Percentiles rank a stretch among this genome's conserved stretches.
These are phyloP conservation scores for Acridotheres tristis DNA, from an alignment of 2,797 vertebrate species.

Conservation along the genomic window DNA sequence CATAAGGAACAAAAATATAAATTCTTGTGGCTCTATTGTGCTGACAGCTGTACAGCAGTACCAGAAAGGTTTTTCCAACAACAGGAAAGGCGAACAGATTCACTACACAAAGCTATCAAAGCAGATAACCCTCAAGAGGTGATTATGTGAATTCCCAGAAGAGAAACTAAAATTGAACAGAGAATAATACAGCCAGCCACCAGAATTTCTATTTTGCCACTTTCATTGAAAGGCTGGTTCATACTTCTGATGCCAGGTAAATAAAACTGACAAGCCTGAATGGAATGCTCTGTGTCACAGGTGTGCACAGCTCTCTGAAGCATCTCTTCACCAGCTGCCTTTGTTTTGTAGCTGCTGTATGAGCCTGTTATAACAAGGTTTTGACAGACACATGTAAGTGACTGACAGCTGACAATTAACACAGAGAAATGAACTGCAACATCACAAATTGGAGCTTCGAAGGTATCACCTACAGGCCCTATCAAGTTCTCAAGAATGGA, in stretches of 20 bases:
- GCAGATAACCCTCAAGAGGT: slow-evolving; percentile 6
- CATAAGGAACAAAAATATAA: neutral
- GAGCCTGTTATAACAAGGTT: neutral
- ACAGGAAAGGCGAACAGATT: slow-evolving; percentile 29
- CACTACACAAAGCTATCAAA: neutral
- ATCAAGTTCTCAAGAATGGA: neutral
- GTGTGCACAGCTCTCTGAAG: neutral
- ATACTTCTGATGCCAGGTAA: neutral
- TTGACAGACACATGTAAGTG: neutral
- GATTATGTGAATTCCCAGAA: slow-evolving; percentile 39
- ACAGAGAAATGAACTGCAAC: neutral
- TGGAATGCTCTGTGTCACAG: neutral
- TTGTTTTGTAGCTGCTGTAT: neutral
- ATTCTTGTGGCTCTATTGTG: neutral
- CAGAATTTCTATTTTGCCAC: neutral
- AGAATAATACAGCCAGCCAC: neutral
- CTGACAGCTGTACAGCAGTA: neutral
- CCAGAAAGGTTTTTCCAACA: slow-evolving; percentile 1
- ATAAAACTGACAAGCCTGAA: slow-evolving; percentile 26
- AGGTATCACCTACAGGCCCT: neutral
- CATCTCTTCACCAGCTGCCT: neutral
- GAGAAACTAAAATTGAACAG: slow-evolving; percentile 1
- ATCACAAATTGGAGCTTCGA: neutral
- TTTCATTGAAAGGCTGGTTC: neutral
- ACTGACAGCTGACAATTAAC: neutral